Evolutionary conservation across 2,888 invertebrate species (phyloP), one percentile per base, ranked within the genome.

Genomic region (Drosophila birchii): DNA sequence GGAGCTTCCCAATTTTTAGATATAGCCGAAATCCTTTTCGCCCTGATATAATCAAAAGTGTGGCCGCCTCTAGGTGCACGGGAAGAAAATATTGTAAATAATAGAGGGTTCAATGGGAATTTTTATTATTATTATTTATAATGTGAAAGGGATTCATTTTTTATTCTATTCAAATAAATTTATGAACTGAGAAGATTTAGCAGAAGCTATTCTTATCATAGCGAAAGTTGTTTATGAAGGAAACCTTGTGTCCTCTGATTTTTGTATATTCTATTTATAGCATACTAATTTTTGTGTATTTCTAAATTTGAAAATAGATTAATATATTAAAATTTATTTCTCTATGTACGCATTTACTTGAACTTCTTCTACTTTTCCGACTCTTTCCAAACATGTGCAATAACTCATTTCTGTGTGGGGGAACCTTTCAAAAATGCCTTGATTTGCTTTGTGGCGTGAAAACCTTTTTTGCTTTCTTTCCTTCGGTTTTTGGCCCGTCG

Each of bases 391-490:
- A 75, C 85, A 78, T 89, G 78, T 80, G 85, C 86, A 84, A 86
- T 86, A 86, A 86, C 82, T 86, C 89, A 86, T 86, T 87, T 85
- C 78, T 74, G 73, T 62, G 29, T 18, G 39, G 59, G 60, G 75
- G 41, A 62, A 61, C 56, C 86, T 70, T 80, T 82, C 86, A 82
- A 84, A 84, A 86, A 74, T 77, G 79, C 79, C 87, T 81, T 88
- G 85, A 88, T 88, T 86, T 85, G 79, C 89, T 86, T 79, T 88
- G 89, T 86, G 85, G 89, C 78, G 81, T 81, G 87, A 88, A 85
- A 78, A 84, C 59, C 73, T 71, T 88, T 77, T 66, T 81, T 66
- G 39, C 38, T 38, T 54, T 47, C 56, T 64, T 63, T 64, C 29
- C 29, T 64, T 64, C 20, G 64, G 64, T 43, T 51, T 63, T 51